These are phyloP conservation scores for Platycheirus rosarum DNA, from an alignment of 2,888 invertebrate species.

Conservation along the genomic window DNA sequence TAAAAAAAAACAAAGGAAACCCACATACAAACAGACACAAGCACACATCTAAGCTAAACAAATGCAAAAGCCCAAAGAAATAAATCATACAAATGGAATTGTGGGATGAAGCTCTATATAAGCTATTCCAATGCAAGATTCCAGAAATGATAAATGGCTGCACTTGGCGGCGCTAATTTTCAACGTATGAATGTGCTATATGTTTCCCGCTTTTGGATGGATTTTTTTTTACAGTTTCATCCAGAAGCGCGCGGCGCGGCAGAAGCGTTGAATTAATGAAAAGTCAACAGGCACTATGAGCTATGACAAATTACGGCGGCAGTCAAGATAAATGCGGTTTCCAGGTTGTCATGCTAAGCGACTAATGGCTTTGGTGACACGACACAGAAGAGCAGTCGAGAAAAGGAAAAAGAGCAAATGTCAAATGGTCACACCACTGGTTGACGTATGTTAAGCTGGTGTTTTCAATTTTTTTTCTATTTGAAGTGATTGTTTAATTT, in stretches of 20 bases:
- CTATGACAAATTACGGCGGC: constrained; percentile 72
- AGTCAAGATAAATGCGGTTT: constrained; percentile 69
- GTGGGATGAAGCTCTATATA: constrained; percentile 57
- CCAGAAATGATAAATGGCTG: constrained; percentile 73
- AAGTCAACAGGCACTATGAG: constrained; percentile 71
- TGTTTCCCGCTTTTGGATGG: constrained; percentile 35
- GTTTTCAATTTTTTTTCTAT: constrained; percentile 23
- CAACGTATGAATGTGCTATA: constrained; percentile 61
- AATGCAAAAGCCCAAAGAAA: constrained; percentile 55
- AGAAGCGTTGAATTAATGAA: constrained; percentile 66
- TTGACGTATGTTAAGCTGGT: constrained; percentile 17
- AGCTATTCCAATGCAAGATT: constrained; percentile 70
- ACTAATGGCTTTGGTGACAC: constrained; percentile 73
- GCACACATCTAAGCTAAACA: constrained; percentile 21
- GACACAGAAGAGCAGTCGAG: constrained; percentile 60
- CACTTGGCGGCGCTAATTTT: constrained; percentile 73
- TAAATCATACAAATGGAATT: constrained; percentile 72
- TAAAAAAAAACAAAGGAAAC: constrained; percentile 6
- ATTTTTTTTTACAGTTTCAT: constrained; percentile 16
- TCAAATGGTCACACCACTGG: constrained; percentile 50
- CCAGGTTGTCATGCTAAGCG: constrained; percentile 65
- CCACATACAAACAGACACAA: constrained; percentile 9
- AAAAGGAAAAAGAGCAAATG: constrained; percentile 26
- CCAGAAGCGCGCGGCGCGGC: constrained; percentile 13
- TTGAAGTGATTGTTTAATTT: constrained; percentile 32